Evolutionary conservation across 2,888 invertebrate species (phyloP).

Genomic region (Creontiades dilutus): DNA sequence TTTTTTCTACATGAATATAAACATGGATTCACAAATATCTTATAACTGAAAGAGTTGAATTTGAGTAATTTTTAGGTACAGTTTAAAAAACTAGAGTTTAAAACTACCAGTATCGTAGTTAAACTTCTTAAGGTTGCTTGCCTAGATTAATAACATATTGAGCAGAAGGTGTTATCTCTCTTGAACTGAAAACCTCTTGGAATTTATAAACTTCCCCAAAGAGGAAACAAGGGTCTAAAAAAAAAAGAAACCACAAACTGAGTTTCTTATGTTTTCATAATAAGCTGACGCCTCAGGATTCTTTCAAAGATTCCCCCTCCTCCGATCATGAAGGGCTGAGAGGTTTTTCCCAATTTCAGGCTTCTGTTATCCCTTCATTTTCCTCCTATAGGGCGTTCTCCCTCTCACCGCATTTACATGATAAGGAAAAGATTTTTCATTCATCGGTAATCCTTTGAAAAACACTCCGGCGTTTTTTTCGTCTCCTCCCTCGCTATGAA

Average conservation of each 20-base stretch:
- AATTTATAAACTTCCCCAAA: not conserved
- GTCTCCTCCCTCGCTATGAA: slow-evolving; percentile 1
- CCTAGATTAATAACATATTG: too few relatives aligned
- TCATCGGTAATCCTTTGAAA: slow-evolving; percentile 66
- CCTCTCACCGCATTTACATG: slow-evolving; percentile 55
- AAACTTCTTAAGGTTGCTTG: too few relatives aligned
- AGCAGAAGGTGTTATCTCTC: too few relatives aligned
- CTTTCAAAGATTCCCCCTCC: slow-evolving; percentile 35
- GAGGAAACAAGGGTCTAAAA: not conserved
- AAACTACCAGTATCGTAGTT: too few relatives aligned
- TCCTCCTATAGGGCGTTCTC: not conserved
- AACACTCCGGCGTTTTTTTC: slow-evolving; percentile 16
- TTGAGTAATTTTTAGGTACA: too few relatives aligned
- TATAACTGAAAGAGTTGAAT: too few relatives aligned
- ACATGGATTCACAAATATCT: too few relatives aligned
- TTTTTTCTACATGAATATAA: too few relatives aligned
- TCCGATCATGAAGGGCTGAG: slow-evolving; percentile 37
- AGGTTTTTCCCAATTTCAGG: slow-evolving; percentile 63
- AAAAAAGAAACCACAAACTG: not conserved
- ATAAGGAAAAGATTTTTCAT: slow-evolving; percentile 67
- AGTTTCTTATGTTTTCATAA: slow-evolving; percentile 56
- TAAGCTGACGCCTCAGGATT: slow-evolving; percentile 57
- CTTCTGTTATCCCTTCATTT: slow-evolving; percentile 56
- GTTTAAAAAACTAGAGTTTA: too few relatives aligned
- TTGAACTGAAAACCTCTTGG: too few relatives aligned